Percentiles rank a stretch among this genome's conserved stretches.
These are phyloP conservation scores for Neocrepidodera transversa DNA, from an alignment of 2,888 invertebrate genomes.

Conservation along the genomic window DNA sequence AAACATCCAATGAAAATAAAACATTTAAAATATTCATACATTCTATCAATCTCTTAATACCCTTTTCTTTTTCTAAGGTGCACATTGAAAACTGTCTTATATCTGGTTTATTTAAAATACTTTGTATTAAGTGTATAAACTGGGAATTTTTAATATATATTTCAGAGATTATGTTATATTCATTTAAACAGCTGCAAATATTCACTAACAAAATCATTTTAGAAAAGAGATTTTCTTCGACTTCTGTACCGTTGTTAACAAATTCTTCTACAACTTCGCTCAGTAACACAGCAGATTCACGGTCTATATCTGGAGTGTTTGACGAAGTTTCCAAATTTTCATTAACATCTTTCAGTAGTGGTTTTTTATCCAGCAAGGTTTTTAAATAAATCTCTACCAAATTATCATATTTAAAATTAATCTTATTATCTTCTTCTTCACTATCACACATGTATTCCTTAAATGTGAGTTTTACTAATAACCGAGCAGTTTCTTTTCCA, in stretches of 20 bases:
- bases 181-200: constrained; percentile 34
- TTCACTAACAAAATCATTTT: constrained; percentile 40
- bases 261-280: constrained; percentile 30
- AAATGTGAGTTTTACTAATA: constrained; percentile 49
- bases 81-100: constrained; percentile 12
- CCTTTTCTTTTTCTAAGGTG: constrained; percentile 32
- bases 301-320: constrained; percentile 35
- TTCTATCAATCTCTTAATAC: constrained; percentile 35
- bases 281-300: constrained; percentile 27
- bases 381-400: constrained; percentile 50
- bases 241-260: constrained; percentile 24
- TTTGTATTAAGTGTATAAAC: constrained; percentile 32
- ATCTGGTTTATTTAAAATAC: constrained; percentile 13
- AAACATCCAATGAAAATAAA: constrained; percentile 38
- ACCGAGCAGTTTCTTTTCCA: constrained; percentile 42
- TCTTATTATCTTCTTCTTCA: constrained; percentile 13
- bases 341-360: constrained; percentile 12
- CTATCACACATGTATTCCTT: constrained; percentile 47
- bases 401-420: constrained; percentile 36
- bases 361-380: constrained; percentile 46
- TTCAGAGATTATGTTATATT: constrained; percentile 35
- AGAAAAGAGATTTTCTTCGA: constrained; percentile 33
- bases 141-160: constrained; percentile 26
- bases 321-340: constrained; percentile 5
- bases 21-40: constrained; percentile 34